Conservation (phyloP, 2,797 vertebrate species). For the Ateles fusciceps region DNA sequence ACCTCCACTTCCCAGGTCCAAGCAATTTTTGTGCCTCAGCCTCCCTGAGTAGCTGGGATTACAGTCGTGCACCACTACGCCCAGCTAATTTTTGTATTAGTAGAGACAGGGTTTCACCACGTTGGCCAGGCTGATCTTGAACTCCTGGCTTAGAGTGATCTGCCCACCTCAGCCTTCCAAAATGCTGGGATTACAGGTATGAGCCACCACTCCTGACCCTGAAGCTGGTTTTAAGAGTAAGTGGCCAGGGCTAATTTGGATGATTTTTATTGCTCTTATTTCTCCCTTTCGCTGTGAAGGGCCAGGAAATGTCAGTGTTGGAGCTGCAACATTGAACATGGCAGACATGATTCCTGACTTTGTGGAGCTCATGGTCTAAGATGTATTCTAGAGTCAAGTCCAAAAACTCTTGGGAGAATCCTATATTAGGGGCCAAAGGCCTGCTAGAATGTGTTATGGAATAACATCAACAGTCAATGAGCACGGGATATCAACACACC, state of each 20-base stretch:
- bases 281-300: not conserved
- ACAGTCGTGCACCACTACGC: not conserved
- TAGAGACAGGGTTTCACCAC: not conserved
- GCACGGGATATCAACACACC: not conserved
- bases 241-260: not conserved
- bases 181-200: not conserved
- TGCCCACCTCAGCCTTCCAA: not conserved
- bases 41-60: not conserved
- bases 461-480: not conserved
- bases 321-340: not conserved
- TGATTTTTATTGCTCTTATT: constrained; percentile 18
- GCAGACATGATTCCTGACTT: not conserved
- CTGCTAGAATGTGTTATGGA: not conserved
- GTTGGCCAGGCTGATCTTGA: not conserved
- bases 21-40: not conserved
- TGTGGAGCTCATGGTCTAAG: not conserved
- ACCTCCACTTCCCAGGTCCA: not conserved
- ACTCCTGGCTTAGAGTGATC: not conserved
- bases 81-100: not conserved
- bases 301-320: not conserved
- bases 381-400: not conserved
- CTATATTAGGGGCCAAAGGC: not conserved
- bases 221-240: not conserved
- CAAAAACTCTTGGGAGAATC: not conserved
- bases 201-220: not conserved